A percentile compares a stretch with the other conserved stretches of the same genome.
Evolutionary conservation across 2,797 vertebrate genomes (phyloP).

Genomic region (Labroides dimidiatus): DNA sequence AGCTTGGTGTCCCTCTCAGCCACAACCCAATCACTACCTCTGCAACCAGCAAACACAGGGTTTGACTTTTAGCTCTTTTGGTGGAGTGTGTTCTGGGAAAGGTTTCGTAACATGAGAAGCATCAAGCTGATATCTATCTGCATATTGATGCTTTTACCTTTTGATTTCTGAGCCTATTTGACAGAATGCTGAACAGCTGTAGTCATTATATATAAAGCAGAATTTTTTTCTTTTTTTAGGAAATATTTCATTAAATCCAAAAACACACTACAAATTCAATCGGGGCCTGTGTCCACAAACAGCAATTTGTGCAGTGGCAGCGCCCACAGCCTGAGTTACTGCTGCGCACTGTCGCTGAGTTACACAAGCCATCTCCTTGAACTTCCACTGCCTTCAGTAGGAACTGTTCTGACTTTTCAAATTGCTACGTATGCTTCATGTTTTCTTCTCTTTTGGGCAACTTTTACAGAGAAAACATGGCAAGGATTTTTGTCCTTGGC

Average conservation of each 20-base stretch:
- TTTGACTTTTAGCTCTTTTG: slow-evolving; percentile 37
- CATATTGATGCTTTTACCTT: slow-evolving; percentile 34
- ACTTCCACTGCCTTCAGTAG: no score
- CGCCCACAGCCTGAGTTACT: no score
- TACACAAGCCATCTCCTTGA: no score
- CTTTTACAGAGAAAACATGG: no score
- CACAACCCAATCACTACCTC: slow-evolving; percentile 59
- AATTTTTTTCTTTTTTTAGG: neutral
- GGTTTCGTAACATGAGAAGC: slow-evolving; percentile 32
- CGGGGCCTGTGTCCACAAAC: no score
- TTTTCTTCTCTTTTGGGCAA: no score
- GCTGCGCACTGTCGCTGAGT: no score
- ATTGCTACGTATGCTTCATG: no score
- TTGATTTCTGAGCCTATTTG: neutral
- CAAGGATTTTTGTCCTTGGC: no score
- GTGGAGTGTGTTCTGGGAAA: slow-evolving; percentile 48
- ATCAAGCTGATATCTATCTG: slow-evolving; percentile 39
- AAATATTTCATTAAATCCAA: neutral
- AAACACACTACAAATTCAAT: neutral
- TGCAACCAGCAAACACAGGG: slow-evolving; percentile 54
- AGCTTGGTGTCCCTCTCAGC: slow-evolving; percentile 50
- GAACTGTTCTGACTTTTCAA: no score
- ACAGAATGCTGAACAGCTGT: neutral
- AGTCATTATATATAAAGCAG: no score
- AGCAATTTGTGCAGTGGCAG: no score